Conservation (phyloP, 2,113 vertebrate genomes). For the Noturus placidus region DNA sequence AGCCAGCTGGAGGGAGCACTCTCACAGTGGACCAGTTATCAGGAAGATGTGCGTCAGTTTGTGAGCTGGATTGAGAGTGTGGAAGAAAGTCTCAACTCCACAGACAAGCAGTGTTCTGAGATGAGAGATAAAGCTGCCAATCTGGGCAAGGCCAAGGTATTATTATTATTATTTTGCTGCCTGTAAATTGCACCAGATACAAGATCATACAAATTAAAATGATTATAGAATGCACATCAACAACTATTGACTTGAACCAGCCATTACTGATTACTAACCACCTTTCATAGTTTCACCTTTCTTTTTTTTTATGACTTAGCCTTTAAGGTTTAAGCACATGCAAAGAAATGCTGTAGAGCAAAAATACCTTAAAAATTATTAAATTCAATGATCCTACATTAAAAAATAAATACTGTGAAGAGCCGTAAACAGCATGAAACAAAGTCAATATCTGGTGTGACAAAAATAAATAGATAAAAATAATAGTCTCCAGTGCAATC, state of each 20-base stretch:
- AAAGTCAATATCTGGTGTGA: too few species aligned
- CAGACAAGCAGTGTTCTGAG: slow-evolving; percentile 82
- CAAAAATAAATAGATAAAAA: too few species aligned
- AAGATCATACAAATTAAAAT: neutral
- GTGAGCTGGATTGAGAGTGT: slow-evolving; percentile 88
- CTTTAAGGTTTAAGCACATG: neutral
- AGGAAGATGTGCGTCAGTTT: slow-evolving; percentile 92
- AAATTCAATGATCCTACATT: too few species aligned
- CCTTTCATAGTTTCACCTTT: neutral
- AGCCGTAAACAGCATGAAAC: too few species aligned
- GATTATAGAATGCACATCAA: neutral
- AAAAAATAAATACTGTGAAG: too few species aligned
- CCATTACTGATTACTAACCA: neutral
- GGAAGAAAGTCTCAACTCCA: slow-evolving; percentile 81
- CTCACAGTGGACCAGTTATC: slow-evolving; percentile 96
- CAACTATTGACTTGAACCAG: neutral
- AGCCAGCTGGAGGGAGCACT: slow-evolving; percentile 94
- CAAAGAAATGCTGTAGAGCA: too few species aligned
- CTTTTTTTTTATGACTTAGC: neutral
- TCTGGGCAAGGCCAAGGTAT: slow-evolving; percentile 90
- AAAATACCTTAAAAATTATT: too few species aligned
- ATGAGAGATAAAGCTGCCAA: slow-evolving; percentile 88
- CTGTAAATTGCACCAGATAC: neutral
- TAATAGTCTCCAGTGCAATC: too few species aligned
- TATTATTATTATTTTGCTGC: neutral